Conservation (phyloP, 1,140 invertebrate species). For the Heliconius congener region DNA sequence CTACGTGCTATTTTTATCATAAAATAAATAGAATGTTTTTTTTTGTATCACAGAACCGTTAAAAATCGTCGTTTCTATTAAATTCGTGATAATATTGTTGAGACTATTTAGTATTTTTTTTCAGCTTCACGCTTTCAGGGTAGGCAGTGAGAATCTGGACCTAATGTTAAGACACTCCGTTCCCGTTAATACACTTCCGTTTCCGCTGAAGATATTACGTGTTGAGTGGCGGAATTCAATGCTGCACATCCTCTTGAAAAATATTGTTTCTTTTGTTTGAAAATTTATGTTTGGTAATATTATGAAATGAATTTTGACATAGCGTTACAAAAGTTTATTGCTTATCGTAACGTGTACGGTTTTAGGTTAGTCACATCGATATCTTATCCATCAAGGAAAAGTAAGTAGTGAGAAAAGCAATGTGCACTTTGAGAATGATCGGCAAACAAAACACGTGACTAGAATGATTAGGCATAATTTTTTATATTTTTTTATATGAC, state of each 20-base stretch:
- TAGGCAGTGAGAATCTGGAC: too few species aligned
- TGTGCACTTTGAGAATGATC: background rate
- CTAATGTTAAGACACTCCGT: too few species aligned
- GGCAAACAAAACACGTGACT: background rate
- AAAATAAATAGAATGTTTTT: background rate
- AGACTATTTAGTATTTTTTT: background rate
- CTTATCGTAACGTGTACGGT: background rate
- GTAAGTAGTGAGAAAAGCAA: too few species aligned
- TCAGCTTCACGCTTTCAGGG: too few species aligned
- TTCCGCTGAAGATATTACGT: too few species aligned
- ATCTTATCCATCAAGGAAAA: constrained; percentile 18
- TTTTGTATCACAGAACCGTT: background rate
- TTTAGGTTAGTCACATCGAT: constrained; percentile 16
- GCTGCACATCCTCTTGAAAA: too few species aligned
- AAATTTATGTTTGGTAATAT: background rate
- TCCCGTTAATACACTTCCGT: too few species aligned
- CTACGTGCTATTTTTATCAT: background rate
- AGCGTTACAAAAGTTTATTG: background rate
- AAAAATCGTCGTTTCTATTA: background rate
- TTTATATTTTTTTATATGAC: background rate
- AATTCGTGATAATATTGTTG: background rate
- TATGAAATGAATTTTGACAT: background rate
- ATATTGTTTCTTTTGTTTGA: too few species aligned
- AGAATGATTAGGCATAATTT: background rate
- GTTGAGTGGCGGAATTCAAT: too few species aligned